Conservation (phyloP, 2,888 invertebrate species). For the Elegia similella region DNA sequence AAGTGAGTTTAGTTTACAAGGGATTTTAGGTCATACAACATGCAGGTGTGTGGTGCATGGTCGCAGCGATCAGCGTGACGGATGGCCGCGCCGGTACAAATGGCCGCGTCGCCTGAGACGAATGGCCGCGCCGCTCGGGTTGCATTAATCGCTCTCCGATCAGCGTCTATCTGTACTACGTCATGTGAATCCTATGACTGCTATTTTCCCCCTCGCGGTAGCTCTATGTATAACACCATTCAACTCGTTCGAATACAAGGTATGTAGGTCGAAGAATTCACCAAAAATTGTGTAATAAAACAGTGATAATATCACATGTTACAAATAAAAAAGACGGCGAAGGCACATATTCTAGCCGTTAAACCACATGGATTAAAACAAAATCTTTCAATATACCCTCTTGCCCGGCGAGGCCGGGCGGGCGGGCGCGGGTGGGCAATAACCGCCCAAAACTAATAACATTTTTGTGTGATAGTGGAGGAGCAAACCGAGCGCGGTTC, state of each 20-base stretch:
- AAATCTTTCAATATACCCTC: slow-evolving; percentile 58
- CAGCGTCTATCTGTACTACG: slow-evolving; percentile 35
- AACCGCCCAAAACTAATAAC: slow-evolving; percentile 78
- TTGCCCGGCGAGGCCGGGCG: slow-evolving; percentile 60
- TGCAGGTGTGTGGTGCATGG: slow-evolving; percentile 54
- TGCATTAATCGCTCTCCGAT: slow-evolving; percentile 63
- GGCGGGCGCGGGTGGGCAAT: slow-evolving; percentile 56
- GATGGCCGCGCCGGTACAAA: slow-evolving; percentile 64
- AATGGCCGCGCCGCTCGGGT: slow-evolving; percentile 47
- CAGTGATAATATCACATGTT: not conserved
- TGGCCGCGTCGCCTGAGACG: slow-evolving; percentile 62
- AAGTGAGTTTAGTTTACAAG: too few relatives aligned
- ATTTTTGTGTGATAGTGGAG: slow-evolving; percentile 75
- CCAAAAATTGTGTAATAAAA: not conserved
- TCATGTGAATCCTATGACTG: not conserved
- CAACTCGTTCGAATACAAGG: not conserved
- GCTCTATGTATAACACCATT: not conserved
- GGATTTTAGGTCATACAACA: slow-evolving; percentile 18
- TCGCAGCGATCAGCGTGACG: slow-evolving; percentile 67
- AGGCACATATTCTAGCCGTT: not conserved
- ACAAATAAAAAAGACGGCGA: not conserved
- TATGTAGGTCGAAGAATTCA: not conserved
- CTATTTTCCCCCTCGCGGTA: not conserved
- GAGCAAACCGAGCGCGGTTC: slow-evolving; percentile 61
- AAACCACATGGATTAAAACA: slow-evolving; percentile 45